Evolutionary conservation across 2,888 invertebrate genomes (phyloP), one percentile per base, ranked within the genome.

Genomic region (Trilocha varians): DNA sequence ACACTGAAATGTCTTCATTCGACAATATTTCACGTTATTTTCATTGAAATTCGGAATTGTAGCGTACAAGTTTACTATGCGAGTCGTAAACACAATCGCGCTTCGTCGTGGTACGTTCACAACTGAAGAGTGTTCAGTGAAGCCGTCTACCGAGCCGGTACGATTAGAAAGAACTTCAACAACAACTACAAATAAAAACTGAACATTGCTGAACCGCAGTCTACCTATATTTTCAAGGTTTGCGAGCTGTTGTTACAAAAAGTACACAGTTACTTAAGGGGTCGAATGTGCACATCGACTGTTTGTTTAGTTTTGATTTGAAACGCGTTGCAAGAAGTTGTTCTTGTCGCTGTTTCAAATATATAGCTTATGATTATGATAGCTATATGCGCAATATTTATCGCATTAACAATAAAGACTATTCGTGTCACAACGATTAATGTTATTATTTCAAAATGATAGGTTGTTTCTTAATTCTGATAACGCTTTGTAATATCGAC

Each of bases 91-190:
- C 39, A 71, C 71, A 60, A 44, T 64, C 71, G 64, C 62, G 59
- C 66, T 50, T 61, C 60, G 50, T 60, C 62, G 59, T 59, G 65
- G 57, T 61, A 58, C 69, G 62, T 63, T 61, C 66, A 62, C 62
- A 57, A 75, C 75, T 77, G 68, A 66, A 66, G 25, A 25, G 25
- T 25, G 25, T 9, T 9, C 25, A 25, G 25, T 25, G 25, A 25
- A 25, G 25, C 25, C 25, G 25, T 25, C 25, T 25, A 25, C 25
- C 3, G 25, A 25, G 62, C 57, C 59, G 53, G 52, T 51, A 51
- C 56, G 57, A 65, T 70, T 71, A 70, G 73, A 70, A 73, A 76
- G 68, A 78, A 74, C 67, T 67, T 63, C 58, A 60, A 64, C 68
- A 65, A 65, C 63, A 65, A 70, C 66, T 64, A 68, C 70, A 70